Conservation (phyloP, 2,888 invertebrate species). For the Seira musarum region DNA sequence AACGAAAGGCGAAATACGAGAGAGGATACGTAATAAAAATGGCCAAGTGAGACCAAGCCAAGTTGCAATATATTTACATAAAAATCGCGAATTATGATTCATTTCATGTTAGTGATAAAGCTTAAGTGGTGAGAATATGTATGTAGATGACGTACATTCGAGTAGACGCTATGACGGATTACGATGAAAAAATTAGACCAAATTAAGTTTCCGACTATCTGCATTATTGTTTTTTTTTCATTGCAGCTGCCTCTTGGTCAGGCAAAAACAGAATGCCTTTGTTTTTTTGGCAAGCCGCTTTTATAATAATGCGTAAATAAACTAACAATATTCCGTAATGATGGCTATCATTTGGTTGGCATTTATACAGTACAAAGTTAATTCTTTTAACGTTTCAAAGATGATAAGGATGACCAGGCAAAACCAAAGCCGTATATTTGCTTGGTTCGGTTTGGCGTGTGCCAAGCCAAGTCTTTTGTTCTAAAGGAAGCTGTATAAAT, state of each 20-base stretch:
- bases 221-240: background rate
- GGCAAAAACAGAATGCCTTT: background rate
- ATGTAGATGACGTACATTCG: background rate
- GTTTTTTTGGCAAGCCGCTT: background rate
- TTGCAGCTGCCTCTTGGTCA: too few relatives aligned
- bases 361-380: background rate
- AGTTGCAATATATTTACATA: background rate
- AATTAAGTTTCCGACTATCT: background rate
- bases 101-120: background rate
- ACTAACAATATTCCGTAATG: too few relatives aligned
- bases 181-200: background rate
- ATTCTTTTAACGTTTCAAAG: constrained; percentile 3
- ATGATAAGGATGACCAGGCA: background rate
- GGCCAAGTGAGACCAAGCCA: background rate
- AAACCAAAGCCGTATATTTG: background rate
- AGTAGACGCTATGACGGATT: constrained; percentile 2
- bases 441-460: background rate
- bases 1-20: background rate
- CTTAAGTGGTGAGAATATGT: constrained; percentile 5
- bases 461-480: background rate
- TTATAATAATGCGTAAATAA: too few relatives aligned
- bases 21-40: background rate
- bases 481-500: too few relatives aligned
- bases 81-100: constrained; percentile 6
- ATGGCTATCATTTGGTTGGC: too few relatives aligned